phyloP scores from a whole-genome alignment of 2,888 invertebrate species.

The Bellardia pandia region DNA sequence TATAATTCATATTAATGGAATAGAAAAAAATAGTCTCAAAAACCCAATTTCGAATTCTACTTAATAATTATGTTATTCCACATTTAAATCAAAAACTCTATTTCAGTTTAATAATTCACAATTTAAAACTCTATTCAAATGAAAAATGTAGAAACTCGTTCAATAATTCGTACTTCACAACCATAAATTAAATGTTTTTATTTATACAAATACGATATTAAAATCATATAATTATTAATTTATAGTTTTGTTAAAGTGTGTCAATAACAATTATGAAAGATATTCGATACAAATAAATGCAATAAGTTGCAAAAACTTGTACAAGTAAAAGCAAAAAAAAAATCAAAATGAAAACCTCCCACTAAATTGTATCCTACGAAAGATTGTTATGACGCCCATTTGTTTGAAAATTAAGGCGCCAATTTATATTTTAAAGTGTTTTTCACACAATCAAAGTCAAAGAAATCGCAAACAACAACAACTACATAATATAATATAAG shows the following conservation, averaged over 20 bases:
- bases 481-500: too few species aligned
- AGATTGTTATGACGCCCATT: constrained; percentile 57
- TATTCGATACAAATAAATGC: constrained; percentile 50
- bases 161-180: constrained; percentile 4
- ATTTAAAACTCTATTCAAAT: not conserved
- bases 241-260: constrained; percentile 58
- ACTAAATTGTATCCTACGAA: constrained; percentile 69
- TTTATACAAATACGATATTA: constrained; percentile 39
- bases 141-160: constrained; percentile 18
- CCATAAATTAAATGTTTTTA: constrained; percentile 34
- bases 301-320: constrained; percentile 15
- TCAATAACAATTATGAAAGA: constrained; percentile 65
- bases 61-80: not conserved
- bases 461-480: constrained; percentile 39
- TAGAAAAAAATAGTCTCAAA: too few species aligned
- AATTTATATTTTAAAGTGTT: constrained; percentile 62
- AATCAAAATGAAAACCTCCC: constrained; percentile 55
- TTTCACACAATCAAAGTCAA: constrained; percentile 37
- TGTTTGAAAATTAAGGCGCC: constrained; percentile 58
- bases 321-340: not conserved
- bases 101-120: not conserved
- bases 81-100: not conserved
- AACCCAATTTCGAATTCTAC: too few species aligned
- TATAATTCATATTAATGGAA: too few species aligned
- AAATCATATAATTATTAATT: constrained; percentile 64